Conservation (phyloP, 1,140 invertebrate genomes). For the Melitaea cinxia region DNA sequence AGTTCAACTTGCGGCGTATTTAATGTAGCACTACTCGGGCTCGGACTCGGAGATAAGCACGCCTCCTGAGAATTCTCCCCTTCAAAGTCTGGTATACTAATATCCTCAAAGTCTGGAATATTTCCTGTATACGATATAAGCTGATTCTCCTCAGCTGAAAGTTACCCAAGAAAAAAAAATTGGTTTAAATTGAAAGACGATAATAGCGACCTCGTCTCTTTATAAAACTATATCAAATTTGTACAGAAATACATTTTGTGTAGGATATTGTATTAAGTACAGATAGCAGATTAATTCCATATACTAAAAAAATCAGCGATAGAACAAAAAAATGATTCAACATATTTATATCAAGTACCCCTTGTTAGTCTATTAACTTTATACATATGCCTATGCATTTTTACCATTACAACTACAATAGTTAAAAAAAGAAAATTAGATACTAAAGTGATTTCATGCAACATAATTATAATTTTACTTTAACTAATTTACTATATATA, state of each 20-base stretch:
- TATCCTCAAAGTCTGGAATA: slow-evolving; percentile 80
- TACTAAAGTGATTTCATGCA: slow-evolving; percentile 4
- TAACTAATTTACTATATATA: background rate
- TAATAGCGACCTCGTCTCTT: background rate
- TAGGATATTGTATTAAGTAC: background rate
- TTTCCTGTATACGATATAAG: slow-evolving; percentile 80
- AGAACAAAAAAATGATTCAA: background rate
- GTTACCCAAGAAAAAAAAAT: slow-evolving; percentile 59
- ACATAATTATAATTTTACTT: background rate
- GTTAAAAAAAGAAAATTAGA: background rate
- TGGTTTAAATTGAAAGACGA: slow-evolving; percentile 19
- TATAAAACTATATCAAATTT: background rate
- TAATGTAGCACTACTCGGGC: slow-evolving; percentile 57
- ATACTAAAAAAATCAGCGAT: background rate
- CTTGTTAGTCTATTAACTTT: background rate
- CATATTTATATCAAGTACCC: background rate
- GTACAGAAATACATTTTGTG: background rate
- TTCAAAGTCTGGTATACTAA: slow-evolving; percentile 68
- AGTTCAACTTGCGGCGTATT: slow-evolving; percentile 72
- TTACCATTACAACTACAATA: background rate
- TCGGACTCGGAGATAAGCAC: slow-evolving; percentile 49
- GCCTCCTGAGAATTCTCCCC: slow-evolving; percentile 60
- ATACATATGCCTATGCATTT: background rate
- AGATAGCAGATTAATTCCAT: background rate
- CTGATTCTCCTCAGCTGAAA: slow-evolving; percentile 80